These are phyloP conservation scores for Paramuricea clavata DNA, from an alignment of 92 coral and sea anemone species.

Conservation along the genomic window DNA sequence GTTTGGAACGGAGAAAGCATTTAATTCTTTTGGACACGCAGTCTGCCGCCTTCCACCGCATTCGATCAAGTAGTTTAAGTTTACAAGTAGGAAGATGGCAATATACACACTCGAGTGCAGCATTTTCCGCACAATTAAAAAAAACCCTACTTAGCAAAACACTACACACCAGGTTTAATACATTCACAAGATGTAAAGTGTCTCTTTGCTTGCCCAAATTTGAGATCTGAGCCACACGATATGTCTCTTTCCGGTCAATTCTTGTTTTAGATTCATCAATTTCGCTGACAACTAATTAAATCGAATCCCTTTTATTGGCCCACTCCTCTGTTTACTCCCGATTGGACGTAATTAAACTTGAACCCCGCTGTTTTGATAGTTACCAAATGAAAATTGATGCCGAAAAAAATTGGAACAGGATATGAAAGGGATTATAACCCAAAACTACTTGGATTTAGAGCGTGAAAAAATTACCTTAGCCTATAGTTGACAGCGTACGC, in stretches of 20 bases:
- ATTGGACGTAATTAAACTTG: constrained; percentile 52
- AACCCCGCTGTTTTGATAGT: constrained; percentile 48
- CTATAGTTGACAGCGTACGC: constrained; percentile 29
- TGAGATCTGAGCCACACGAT: constrained; percentile 46
- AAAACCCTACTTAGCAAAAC: constrained; percentile 32
- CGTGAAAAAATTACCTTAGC: not conserved
- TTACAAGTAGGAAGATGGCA: constrained; percentile 42
- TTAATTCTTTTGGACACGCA: constrained; percentile 36
- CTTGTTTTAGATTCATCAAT: constrained; percentile 52
- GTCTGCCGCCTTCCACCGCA: constrained; percentile 41
- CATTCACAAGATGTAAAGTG: constrained; percentile 16
- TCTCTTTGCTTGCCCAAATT: constrained; percentile 18
- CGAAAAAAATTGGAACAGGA: constrained; percentile 8
- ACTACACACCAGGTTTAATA: constrained; percentile 46
- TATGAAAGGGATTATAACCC: constrained; percentile 10
- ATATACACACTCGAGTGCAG: constrained; percentile 23
- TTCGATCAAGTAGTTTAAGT: constrained; percentile 35
- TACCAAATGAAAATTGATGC: constrained; percentile 51
- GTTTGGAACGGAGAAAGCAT: constrained; percentile 38
- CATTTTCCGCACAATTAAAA: constrained; percentile 44
- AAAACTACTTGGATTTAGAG: constrained; percentile 20
- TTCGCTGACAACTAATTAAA: constrained; percentile 57
- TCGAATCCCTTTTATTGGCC: constrained; percentile 49
- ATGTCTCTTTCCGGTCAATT: constrained; percentile 49
- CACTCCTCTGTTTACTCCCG: constrained; percentile 46